phyloP scores from a whole-genome alignment of 2,888 invertebrate genomes.

The Caenorhabditis wallacei region DNA sequence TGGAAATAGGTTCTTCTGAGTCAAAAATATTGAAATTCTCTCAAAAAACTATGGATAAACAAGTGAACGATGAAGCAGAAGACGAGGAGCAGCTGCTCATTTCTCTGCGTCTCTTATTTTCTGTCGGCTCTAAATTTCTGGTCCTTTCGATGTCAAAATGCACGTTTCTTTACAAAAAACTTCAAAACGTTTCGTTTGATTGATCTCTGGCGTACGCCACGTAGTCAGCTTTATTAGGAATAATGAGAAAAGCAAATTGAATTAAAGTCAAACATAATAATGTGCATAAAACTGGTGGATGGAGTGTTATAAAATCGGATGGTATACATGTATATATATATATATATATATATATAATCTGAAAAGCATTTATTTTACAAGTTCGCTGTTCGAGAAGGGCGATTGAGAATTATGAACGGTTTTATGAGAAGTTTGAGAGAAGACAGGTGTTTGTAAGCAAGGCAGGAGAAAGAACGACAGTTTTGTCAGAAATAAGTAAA shows the following conservation, averaged over 20 bases:
- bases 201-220: neutral
- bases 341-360: conserved; percentile 17
- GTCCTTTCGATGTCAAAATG: conserved; percentile 16
- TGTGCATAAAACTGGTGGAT: conserved; percentile 15
- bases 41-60: neutral
- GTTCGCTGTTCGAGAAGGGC: conserved; percentile 14
- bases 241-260: neutral
- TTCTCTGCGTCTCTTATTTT: conserved; percentile 45
- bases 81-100: conserved; percentile 21
- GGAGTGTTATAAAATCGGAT: conserved; percentile 9
- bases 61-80: conserved; percentile 14
- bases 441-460: conserved; percentile 17
- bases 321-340: no score
- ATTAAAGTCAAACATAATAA: conserved; percentile 17
- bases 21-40: neutral
- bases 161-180: conserved; percentile 37
- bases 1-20: no score
- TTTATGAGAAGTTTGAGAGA: conserved; percentile 25
- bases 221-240: conserved; percentile 27
- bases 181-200: neutral
- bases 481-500: conserved; percentile 20
- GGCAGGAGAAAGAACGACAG: neutral
- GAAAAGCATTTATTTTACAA: conserved; percentile 53
- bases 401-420: conserved; percentile 34
- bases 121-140: neutral